phyloP scores from a whole-genome alignment of 2,113 vertebrate species.

The Pangasianodon hypophthalmus region DNA sequence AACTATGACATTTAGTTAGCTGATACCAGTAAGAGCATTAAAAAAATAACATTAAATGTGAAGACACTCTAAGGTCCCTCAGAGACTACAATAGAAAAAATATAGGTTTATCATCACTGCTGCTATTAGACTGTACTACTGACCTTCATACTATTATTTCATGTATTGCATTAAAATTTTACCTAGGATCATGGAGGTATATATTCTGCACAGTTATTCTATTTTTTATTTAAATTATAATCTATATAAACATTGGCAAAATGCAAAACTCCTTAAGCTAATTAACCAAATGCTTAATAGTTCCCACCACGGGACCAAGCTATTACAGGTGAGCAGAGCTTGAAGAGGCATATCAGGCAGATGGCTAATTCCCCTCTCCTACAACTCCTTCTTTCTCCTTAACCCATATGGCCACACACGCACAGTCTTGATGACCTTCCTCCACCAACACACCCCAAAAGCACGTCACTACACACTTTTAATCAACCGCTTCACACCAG shows the following conservation, averaged over 20 bases:
- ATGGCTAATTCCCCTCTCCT: conserved; percentile 27
- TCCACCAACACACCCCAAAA: background rate
- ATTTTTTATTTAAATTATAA: background rate
- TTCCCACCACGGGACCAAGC: conserved; percentile 1
- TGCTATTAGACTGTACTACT: background rate
- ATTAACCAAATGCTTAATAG: background rate
- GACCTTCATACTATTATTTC: background rate
- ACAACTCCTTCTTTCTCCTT: background rate
- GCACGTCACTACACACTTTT: background rate
- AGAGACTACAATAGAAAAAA: background rate
- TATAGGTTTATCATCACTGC: background rate
- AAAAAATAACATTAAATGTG: background rate
- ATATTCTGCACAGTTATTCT: background rate
- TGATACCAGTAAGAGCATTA: no score
- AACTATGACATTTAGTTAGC: no score
- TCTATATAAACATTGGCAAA: background rate
- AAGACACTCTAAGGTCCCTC: background rate
- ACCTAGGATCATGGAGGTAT: background rate
- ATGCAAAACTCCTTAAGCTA: background rate
- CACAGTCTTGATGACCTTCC: background rate
- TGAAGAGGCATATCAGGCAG: conserved; percentile 19
- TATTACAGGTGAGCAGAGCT: background rate
- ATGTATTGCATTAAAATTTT: background rate
- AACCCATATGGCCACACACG: background rate
- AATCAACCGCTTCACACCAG: background rate